These are phyloP conservation scores for Metalampra italica DNA, from an alignment of 2,888 invertebrate genomes.

Conservation along the genomic window DNA sequence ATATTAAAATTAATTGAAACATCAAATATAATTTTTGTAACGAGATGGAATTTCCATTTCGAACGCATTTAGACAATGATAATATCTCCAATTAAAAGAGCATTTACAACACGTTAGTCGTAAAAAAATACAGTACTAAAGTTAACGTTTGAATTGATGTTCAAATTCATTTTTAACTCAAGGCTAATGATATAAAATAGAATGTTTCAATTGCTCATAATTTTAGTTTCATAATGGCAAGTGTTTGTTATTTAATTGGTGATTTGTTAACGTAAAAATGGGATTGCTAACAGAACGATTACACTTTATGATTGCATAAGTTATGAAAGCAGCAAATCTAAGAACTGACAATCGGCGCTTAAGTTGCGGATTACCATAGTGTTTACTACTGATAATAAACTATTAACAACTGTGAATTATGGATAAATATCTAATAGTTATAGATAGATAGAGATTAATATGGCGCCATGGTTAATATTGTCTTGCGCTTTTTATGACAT, in stretches of 20 bases:
- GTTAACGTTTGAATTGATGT: slow-evolving; percentile 12
- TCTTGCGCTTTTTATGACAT: too few species aligned
- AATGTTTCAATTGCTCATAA: slow-evolving; percentile 5
- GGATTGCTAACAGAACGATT: too few species aligned
- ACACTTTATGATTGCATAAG: too few species aligned
- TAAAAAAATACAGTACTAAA: not conserved
- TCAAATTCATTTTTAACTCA: slow-evolving; percentile 19
- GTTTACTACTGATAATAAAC: too few species aligned
- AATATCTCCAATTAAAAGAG: not conserved
- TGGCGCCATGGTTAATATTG: too few species aligned
- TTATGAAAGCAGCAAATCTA: too few species aligned
- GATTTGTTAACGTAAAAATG: not conserved
- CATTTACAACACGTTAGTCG: not conserved
- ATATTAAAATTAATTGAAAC: not conserved
- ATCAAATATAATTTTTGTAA: not conserved
- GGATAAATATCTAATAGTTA: too few species aligned
- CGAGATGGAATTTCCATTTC: not conserved
- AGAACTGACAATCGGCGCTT: too few species aligned
- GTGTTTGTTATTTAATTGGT: slow-evolving; percentile 10
- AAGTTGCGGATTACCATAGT: too few species aligned
- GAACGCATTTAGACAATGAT: not conserved
- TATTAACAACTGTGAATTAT: too few species aligned
- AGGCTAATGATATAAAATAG: slow-evolving; percentile 34
- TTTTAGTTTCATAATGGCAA: not conserved
- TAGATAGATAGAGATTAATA: too few species aligned